phyloP scores from a whole-genome alignment of 2,888 invertebrate genomes.

The Therioaphis trifolii region DNA sequence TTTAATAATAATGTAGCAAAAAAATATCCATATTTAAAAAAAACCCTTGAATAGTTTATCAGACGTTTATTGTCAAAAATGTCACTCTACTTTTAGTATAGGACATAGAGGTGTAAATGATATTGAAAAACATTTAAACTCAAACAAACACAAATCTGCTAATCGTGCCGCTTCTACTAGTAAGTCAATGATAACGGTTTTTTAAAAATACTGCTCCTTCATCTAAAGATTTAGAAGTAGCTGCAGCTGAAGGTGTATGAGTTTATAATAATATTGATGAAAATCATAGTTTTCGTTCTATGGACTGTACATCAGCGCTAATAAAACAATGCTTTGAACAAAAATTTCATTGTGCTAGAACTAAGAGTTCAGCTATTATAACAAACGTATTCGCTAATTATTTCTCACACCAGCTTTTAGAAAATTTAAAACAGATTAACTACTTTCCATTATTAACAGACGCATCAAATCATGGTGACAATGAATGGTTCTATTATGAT shows the following conservation, averaged over 20 bases:
- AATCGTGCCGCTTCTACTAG: too few species aligned
- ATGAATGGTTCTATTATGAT: conserved; percentile 28
- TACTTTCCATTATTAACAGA: conserved; percentile 40
- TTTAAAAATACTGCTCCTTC: too few species aligned
- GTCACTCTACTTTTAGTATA: not conserved
- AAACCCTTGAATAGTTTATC: not conserved
- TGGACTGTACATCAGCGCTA: conserved; percentile 49
- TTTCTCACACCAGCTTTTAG: conserved; percentile 2
- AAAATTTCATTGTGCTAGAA: conserved; percentile 46
- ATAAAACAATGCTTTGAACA: conserved; percentile 19
- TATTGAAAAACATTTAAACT: not conserved
- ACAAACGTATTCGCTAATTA: conserved; percentile 66
- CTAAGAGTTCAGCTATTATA: conserved; percentile 65
- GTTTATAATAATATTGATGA: conserved; percentile 47
- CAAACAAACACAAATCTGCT: too few species aligned
- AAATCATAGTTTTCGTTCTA: conserved; percentile 46
- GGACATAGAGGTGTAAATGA: not conserved
- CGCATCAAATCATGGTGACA: conserved; percentile 31
- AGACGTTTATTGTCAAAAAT: not conserved
- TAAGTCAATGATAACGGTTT: too few species aligned
- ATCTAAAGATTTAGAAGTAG: conserved; percentile 24
- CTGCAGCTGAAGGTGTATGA: conserved; percentile 44
- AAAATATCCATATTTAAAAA: not conserved
- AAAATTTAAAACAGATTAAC: not conserved
- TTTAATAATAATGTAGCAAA: not conserved